Conservation (phyloP, 2,797 vertebrate species). For the Clarias pachynema region DNA sequence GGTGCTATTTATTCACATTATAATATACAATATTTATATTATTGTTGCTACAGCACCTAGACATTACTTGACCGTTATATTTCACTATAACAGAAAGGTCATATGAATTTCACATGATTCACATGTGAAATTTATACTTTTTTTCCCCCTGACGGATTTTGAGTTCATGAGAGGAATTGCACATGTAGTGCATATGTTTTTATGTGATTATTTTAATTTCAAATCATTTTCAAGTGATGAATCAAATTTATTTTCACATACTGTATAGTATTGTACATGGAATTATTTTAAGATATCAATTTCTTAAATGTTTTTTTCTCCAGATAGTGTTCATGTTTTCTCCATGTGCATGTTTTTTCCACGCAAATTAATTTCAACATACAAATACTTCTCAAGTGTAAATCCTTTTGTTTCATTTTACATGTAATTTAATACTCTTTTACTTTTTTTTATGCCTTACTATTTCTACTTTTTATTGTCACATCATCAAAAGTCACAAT, state of each 20-base stretch:
- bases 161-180: too few relatives aligned
- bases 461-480: too few relatives aligned
- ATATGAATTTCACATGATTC: background rate
- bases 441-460: background rate
- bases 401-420: too few relatives aligned
- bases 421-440: background rate
- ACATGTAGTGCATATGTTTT: background rate
- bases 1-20: background rate
- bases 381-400: too few relatives aligned
- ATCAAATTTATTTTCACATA: background rate
- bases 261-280: background rate
- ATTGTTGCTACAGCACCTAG: background rate
- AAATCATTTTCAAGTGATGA: background rate
- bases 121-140: background rate
- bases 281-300: background rate
- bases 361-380: too few relatives aligned
- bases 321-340: too few relatives aligned
- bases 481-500: background rate
- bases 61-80: background rate
- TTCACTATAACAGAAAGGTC: background rate
- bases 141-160: too few relatives aligned
- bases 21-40: background rate
- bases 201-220: background rate
- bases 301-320: too few relatives aligned
- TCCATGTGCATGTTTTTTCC: too few relatives aligned